Evolutionary conservation across 2,113 vertebrate species (phyloP).

Genomic region (Cinclus mexicanus): DNA sequence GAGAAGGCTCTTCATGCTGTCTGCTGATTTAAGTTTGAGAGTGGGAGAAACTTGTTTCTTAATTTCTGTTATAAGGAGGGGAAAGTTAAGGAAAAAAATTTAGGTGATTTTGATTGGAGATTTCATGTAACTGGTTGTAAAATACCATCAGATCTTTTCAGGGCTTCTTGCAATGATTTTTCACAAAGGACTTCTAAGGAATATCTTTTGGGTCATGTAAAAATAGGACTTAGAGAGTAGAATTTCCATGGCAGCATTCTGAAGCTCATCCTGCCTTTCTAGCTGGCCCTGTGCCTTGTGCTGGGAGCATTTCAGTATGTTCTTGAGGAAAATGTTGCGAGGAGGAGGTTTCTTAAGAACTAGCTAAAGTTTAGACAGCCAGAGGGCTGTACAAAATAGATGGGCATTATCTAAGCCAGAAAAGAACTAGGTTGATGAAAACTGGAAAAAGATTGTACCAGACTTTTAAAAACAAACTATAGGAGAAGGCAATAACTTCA

Average conservation of each 20-base stretch:
- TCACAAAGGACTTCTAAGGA: background rate
- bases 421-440: background rate
- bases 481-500: background rate
- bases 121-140: background rate
- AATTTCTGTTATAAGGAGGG: background rate
- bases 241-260: constrained; percentile 55
- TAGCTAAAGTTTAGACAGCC: constrained; percentile 16
- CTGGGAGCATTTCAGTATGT: constrained; percentile 49
- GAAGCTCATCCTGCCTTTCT: constrained; percentile 23
- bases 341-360: constrained; percentile 46
- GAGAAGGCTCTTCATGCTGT: background rate
- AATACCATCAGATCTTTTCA: constrained; percentile 1
- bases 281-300: constrained; percentile 47
- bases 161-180: background rate
- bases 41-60: background rate
- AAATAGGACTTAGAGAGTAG: constrained; percentile 49
- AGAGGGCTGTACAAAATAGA: constrained; percentile 13
- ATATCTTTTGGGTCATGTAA: constrained; percentile 49
- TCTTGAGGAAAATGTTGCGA: constrained; percentile 41
- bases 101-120: background rate
- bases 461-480: background rate
- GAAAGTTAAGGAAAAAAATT: constrained; percentile 1
- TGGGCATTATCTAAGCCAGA: background rate
- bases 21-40: background rate
- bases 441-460: background rate